Conservation (phyloP, 2,797 vertebrate genomes). For the Myotis planiceps region DNA sequence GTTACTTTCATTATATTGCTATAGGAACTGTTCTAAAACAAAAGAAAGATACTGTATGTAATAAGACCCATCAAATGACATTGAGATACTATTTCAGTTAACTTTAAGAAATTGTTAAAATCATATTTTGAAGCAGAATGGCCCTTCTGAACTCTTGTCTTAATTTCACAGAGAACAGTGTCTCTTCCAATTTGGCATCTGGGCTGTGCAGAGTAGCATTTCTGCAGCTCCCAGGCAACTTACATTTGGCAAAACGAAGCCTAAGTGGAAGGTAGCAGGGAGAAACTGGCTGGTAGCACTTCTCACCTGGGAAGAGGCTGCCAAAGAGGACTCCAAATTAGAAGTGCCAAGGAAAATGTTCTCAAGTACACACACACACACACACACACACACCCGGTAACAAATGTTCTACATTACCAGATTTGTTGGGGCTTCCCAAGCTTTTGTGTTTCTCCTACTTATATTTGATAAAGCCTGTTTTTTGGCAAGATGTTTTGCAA, state of each 20-base stretch:
- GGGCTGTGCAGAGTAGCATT: conserved; percentile 54
- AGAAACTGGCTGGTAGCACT: neutral
- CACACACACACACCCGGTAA: neutral
- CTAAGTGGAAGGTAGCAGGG: neutral
- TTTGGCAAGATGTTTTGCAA: neutral
- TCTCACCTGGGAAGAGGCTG: conserved; percentile 47
- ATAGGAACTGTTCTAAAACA: conserved; percentile 73
- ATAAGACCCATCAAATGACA: conserved; percentile 61
- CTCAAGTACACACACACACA: neutral
- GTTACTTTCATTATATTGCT: conserved; percentile 72
- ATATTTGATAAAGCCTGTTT: neutral
- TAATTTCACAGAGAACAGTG: conserved; percentile 68
- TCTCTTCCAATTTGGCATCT: conserved; percentile 67
- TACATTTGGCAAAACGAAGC: conserved; percentile 58
- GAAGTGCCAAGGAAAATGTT: neutral
- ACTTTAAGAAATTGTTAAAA: conserved; percentile 78
- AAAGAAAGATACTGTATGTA: conserved; percentile 65
- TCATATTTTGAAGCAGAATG: conserved; percentile 72
- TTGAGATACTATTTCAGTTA: conserved; percentile 64
- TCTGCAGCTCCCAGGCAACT: conserved; percentile 42
- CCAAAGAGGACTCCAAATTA: neutral
- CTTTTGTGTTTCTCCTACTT: neutral
- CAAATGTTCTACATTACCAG: neutral
- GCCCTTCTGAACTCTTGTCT: conserved; percentile 79
- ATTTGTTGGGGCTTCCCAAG: neutral